Conservation (phyloP, 2,797 vertebrate genomes). For the Syncerus caffer region DNA sequence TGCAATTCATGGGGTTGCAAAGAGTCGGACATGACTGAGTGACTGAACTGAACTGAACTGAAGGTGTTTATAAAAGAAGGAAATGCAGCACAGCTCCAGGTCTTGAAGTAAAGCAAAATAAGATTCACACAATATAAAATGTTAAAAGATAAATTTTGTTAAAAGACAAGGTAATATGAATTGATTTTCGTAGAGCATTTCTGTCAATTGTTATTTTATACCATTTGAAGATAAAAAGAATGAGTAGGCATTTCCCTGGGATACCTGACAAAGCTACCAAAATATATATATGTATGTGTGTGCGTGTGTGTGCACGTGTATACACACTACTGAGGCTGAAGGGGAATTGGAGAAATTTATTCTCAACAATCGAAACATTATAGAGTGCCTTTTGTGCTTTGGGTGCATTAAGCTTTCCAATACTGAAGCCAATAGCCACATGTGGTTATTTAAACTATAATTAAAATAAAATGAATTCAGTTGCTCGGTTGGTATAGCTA, state of each 20-base stretch:
- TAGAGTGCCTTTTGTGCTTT: not conserved
- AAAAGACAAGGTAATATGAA: not conserved
- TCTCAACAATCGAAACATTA: not conserved
- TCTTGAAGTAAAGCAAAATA: not conserved
- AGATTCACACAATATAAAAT: not conserved
- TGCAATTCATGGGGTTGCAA: too few species aligned
- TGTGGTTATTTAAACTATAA: not conserved
- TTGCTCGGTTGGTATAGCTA: not conserved
- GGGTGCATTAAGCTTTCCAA: too few species aligned
- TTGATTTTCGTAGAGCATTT: not conserved
- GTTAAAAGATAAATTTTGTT: not conserved
- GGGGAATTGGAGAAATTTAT: not conserved
- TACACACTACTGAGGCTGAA: not conserved
- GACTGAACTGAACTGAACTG: too few species aligned
- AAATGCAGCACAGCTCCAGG: not conserved
- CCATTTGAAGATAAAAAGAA: not conserved
- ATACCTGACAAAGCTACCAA: not conserved
- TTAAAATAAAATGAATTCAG: not conserved
- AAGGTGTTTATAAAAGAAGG: not conserved
- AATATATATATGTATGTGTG: not conserved
- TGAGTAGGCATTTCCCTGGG: not conserved
- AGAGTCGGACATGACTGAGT: too few species aligned
- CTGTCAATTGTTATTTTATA: not conserved
- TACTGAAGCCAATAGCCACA: not conserved
- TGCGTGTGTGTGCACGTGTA: too few species aligned